Base-by-base conservation (phyloP, 2,888 invertebrate genomes). In the Andrena marginata region DNA sequence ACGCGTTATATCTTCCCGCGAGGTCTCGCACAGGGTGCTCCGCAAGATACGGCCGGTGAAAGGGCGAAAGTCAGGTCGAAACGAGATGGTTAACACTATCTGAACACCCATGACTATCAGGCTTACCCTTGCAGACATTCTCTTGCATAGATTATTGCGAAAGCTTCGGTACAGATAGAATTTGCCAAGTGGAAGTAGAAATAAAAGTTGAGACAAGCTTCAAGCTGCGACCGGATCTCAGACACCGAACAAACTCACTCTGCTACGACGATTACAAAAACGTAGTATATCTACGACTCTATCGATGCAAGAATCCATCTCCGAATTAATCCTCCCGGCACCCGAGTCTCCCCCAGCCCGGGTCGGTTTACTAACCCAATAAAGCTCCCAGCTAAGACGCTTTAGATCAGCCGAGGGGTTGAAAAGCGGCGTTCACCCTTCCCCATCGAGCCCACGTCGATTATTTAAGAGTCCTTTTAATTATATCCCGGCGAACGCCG, bases 381-480 rank as follows among this genome's bases (percentile, higher is more conserved):
- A 72, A 77, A 68, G 77, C 20, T 6, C 29, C 51, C 16, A 10
- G 31, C 20, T 20, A 23, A n/a, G 48, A 56, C 51, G 68, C 10
- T 29, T 35, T 42, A 29, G 23, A 20, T 20, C n/a, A 42, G 10
- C 31, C 4, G 33, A 29, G n/a, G 42, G 54, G 8, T 48, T 10
- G 48, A 26, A 56, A 31, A n/a, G 59, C 35, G 13, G 26, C n/a
- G 65, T 42, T n/a, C 23, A 10, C 31, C 29, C 49, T 42, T n/a
- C 29, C 33, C 10, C 23, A 16, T 54, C 65, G 31, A 42, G 76
- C 20, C 35, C 48, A 5, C 60, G 51, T 75, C 62, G 77, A 72
- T 82, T 80, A 82, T 82, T 80, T 73, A 76, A 75, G 72, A 69
- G 71, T 49, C 81, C 75, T 74, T 77, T 81, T 83, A 81, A 81